phyloP scores from a whole-genome alignment of 53 echinoderm and acorn worm species.

The Arbacia lixula region DNA sequence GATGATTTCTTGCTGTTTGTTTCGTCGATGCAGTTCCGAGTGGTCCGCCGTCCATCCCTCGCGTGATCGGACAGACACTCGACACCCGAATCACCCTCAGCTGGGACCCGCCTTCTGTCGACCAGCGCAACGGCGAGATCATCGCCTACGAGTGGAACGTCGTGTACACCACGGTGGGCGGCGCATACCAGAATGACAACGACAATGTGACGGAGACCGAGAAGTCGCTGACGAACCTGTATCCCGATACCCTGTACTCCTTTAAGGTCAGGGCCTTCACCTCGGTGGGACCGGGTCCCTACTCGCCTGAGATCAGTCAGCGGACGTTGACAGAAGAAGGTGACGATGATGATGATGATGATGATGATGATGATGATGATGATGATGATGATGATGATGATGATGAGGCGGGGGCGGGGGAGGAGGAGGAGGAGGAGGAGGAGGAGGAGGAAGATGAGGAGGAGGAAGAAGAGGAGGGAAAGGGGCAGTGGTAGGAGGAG shows the following conservation, averaged over 20 bases:
- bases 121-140: conserved; percentile 69
- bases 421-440: too few species aligned
- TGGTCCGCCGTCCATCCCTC: conserved; percentile 54
- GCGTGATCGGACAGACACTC: not conserved
- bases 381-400: conserved; percentile 4
- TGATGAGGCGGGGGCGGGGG: too few species aligned
- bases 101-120: conserved; percentile 59
- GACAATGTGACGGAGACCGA: conserved; percentile 26
- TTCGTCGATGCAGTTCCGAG: conserved; percentile 57
- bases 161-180: conserved; percentile 14
- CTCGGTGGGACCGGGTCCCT: conserved; percentile 61
- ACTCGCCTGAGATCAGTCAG: conserved; percentile 35
- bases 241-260: conserved; percentile 29
- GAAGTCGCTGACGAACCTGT: conserved; percentile 39
- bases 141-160: conserved; percentile 65
- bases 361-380: not conserved
- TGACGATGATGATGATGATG: not conserved
- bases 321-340: conserved; percentile 2
- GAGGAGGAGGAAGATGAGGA: too few species aligned
- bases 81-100: conserved; percentile 35
- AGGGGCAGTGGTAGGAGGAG: too few species aligned
- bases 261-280: conserved; percentile 79
- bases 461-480: too few species aligned
- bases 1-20: too few species aligned
- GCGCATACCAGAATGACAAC: conserved; percentile 13